phyloP scores from a whole-genome alignment of 2,888 invertebrate species.

The Pristionchus mayeri region DNA sequence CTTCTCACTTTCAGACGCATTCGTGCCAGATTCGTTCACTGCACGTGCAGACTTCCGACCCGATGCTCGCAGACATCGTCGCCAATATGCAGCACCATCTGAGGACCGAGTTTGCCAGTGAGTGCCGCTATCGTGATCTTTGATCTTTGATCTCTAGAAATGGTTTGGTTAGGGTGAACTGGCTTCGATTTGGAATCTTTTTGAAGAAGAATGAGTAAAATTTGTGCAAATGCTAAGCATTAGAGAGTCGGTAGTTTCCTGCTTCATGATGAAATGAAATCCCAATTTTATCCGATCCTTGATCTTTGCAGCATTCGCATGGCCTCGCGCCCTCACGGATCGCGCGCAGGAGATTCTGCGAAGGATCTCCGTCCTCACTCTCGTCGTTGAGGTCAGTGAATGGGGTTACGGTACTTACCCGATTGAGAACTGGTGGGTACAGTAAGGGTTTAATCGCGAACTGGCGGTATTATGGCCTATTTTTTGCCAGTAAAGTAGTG shows the following conservation, averaged over 20 bases:
- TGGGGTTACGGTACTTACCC: no score
- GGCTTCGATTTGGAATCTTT: no score
- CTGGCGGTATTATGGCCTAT: no score
- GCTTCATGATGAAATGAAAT: no score
- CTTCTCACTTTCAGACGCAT: background rate
- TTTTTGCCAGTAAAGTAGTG: background rate
- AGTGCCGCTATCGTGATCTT: background rate
- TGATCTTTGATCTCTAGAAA: background rate
- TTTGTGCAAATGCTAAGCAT: no score
- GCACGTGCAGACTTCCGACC: conserved; percentile 7
- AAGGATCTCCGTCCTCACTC: conserved; percentile 14
- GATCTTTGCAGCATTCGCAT: conserved; percentile 36
- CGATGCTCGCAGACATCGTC: conserved; percentile 32
- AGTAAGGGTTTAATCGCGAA: no score
- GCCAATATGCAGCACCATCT: background rate
- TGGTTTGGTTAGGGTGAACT: background rate
- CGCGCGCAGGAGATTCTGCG: background rate
- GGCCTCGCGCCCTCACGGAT: background rate
- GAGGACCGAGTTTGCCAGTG: conserved; percentile 30
- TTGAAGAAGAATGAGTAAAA: no score
- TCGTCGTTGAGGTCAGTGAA: background rate
- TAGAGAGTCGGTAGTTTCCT: no score
- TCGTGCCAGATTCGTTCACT: background rate
- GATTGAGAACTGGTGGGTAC: no score
- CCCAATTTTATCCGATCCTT: background rate